A percentile compares a stretch with the other conserved stretches of the same genome.
phyloP scores from a whole-genome alignment of 2,113 vertebrate species.

The Gadus macrocephalus region DNA sequence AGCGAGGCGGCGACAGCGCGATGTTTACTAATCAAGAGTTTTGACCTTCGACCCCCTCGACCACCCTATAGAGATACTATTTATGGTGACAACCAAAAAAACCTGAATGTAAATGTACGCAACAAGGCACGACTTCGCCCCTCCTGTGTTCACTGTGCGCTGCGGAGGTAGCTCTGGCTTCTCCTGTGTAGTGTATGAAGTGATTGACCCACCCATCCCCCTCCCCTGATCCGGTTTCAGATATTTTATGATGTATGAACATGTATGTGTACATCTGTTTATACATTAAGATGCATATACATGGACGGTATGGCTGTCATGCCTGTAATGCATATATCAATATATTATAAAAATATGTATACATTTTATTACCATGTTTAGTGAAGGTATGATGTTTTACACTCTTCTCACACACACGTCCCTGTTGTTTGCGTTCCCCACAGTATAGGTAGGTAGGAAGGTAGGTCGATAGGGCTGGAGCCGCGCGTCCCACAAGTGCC shows the following conservation, averaged over 20 bases:
- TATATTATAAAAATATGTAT: conserved; percentile 52
- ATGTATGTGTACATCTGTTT: conserved; percentile 67
- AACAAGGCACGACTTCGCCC: conserved; percentile 36
- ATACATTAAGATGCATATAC: conserved; percentile 57
- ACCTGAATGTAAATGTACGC: conserved; percentile 63
- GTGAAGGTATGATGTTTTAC: conserved; percentile 56
- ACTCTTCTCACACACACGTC: conserved; percentile 44
- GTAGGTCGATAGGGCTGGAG: conserved; percentile 59
- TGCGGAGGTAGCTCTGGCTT: conserved; percentile 36
- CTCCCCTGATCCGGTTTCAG: conserved; percentile 51
- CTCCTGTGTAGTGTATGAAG: conserved; percentile 63
- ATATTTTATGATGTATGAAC: conserved; percentile 62
- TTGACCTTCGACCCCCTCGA: conserved; percentile 29
- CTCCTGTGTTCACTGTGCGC: conserved; percentile 22
- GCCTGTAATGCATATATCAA: conserved; percentile 62
- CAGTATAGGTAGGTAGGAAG: conserved; percentile 54
- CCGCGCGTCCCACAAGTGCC: conserved; percentile 67
- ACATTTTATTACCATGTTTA: conserved; percentile 62
- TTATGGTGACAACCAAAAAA: conserved; percentile 13
- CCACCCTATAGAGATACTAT: conserved; percentile 54
- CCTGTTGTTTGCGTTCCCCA: conserved; percentile 37
- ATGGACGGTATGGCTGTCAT: conserved; percentile 42
- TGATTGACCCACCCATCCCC: conserved; percentile 37
- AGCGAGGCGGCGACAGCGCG: neutral
- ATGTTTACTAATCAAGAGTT: neutral